Percentiles rank a stretch among this genome's conserved stretches.
Evolutionary conservation across 2,113 vertebrate species (phyloP).

Genomic region (Dermatemys mawii): DNA sequence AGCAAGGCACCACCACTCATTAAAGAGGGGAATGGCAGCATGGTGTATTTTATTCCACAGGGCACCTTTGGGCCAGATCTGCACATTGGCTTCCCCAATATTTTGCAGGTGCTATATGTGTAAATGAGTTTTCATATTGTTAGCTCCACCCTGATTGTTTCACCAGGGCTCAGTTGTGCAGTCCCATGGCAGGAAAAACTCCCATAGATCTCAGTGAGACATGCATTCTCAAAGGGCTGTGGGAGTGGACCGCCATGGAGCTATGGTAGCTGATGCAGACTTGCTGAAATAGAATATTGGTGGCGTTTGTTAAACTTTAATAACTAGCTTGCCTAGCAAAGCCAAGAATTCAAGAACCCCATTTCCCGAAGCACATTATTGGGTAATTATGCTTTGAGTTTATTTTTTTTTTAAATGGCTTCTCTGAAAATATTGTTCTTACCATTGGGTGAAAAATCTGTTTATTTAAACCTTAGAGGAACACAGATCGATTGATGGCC

Average conservation of each 20-base stretch:
- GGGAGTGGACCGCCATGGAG: slow-evolving; percentile 18
- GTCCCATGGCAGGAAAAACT: background rate
- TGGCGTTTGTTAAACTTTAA: slow-evolving; percentile 62
- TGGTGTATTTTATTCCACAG: background rate
- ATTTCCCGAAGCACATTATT: background rate
- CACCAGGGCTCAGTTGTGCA: background rate
- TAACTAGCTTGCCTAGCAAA: slow-evolving; percentile 29
- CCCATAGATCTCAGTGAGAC: background rate
- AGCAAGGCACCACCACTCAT: background rate
- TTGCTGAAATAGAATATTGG: slow-evolving; percentile 58
- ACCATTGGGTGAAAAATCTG: background rate
- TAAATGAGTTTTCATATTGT: background rate
- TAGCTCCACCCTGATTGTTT: background rate
- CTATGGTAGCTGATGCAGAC: background rate
- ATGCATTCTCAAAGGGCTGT: background rate
- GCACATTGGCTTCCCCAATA: background rate
- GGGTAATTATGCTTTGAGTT: slow-evolving; percentile 34
- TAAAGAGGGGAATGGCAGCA: too few species aligned
- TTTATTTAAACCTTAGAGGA: slow-evolving; percentile 34
- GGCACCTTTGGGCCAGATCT: background rate
- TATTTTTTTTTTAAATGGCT: background rate
- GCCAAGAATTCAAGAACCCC: background rate
- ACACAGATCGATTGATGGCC: background rate
- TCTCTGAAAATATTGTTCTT: slow-evolving; percentile 15
- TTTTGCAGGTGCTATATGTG: background rate